phyloP scores from a whole-genome alignment of 2,888 invertebrate genomes.

The Artemia sinica region DNA sequence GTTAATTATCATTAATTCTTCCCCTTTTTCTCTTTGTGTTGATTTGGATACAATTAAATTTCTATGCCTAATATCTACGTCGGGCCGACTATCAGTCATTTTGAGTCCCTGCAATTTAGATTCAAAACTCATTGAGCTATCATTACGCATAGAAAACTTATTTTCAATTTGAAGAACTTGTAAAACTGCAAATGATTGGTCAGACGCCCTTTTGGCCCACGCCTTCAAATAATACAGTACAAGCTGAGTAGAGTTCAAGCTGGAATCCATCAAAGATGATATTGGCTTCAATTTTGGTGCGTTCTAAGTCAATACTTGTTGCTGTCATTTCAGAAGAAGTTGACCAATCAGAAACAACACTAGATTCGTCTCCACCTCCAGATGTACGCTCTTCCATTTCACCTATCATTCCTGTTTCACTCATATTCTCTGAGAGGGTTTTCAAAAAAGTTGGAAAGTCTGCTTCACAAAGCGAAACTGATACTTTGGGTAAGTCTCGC shows the following conservation, averaged over 20 bases:
- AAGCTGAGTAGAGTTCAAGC: background rate
- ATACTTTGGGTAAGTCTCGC: background rate
- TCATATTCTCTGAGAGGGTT: background rate
- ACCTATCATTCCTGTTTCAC: background rate
- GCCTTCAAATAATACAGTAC: background rate
- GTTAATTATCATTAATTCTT: background rate
- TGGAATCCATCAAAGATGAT: background rate
- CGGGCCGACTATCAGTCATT: background rate
- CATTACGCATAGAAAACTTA: background rate
- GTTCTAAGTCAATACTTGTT: background rate
- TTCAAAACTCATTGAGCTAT: background rate
- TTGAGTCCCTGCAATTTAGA: background rate
- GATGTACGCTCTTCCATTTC: background rate
- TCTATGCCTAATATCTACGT: background rate
- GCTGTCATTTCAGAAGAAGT: background rate
- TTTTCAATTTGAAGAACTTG: background rate
- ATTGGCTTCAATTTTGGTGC: constrained; percentile 2
- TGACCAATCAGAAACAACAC: background rate
- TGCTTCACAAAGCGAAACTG: background rate
- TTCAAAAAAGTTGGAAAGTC: background rate
- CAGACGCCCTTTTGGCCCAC: constrained; percentile 1
- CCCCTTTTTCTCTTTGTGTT: background rate
- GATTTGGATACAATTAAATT: background rate
- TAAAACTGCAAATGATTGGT: constrained; percentile 7
- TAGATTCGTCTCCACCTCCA: background rate